Conservation (phyloP, 2,797 vertebrate species). For the Xenopus petersii region DNA sequence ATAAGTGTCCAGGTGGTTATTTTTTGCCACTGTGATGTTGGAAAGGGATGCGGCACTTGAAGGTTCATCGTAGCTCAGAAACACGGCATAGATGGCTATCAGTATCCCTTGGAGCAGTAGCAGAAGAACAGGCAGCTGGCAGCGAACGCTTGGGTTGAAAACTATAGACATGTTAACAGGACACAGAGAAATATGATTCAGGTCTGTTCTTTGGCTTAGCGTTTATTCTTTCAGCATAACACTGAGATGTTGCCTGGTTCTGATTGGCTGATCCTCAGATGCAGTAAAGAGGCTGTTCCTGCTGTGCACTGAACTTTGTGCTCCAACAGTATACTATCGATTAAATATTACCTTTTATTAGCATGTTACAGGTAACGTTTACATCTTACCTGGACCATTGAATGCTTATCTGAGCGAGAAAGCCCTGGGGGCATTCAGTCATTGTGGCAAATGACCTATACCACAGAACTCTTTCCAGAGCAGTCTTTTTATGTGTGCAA, state of each 20-base stretch:
- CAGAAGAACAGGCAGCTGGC: constrained; percentile 66
- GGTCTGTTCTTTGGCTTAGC: background rate
- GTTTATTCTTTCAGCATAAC: background rate
- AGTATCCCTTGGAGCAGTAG: constrained; percentile 63
- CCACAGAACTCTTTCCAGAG: too few relatives aligned
- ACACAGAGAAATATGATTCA: background rate
- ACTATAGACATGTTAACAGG: constrained; percentile 36
- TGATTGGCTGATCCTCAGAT: background rate
- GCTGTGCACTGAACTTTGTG: constrained; percentile 32
- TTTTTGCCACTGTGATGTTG: constrained; percentile 56
- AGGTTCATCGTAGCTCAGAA: constrained; percentile 69
- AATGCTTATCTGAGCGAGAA: too few relatives aligned
- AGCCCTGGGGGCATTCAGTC: too few relatives aligned
- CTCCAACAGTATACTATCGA: constrained; percentile 26
- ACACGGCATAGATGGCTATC: constrained; percentile 63
- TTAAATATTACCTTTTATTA: constrained; percentile 49
- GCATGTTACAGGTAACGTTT: constrained; percentile 12
- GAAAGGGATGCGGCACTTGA: constrained; percentile 47
- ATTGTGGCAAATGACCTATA: too few relatives aligned
- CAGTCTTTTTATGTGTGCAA: too few relatives aligned
- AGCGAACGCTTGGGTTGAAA: constrained; percentile 51
- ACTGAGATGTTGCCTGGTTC: background rate
- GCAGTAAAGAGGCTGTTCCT: constrained; percentile 1
- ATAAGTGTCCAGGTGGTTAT: constrained; percentile 62
- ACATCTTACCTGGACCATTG: constrained; percentile 1